These are phyloP conservation scores for Eremophila alpestris DNA, from an alignment of 2,797 vertebrate genomes.

Conservation along the genomic window DNA sequence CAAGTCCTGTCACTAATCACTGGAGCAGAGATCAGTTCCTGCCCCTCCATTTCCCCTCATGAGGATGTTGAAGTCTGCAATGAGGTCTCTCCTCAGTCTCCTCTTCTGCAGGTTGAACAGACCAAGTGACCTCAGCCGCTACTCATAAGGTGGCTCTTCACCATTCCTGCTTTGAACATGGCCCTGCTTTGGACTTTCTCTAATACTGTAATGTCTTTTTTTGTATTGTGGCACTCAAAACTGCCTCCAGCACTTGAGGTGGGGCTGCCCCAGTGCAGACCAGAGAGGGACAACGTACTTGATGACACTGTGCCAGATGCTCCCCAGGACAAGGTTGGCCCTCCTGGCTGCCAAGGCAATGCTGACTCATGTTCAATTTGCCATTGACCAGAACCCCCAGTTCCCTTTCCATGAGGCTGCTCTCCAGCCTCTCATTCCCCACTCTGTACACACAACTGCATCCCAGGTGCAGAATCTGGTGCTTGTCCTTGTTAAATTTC, in stretches of 20 bases:
- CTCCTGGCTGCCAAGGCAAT: background rate
- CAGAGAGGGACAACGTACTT: rapidly evolving
- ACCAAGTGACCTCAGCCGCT: background rate
- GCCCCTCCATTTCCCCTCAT: background rate
- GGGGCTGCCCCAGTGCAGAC: rapidly evolving
- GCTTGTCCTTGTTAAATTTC: background rate
- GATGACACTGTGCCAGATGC: background rate
- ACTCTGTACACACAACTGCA: background rate
- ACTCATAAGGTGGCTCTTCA: background rate
- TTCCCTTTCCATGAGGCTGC: background rate
- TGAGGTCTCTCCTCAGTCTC: background rate
- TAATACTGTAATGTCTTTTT: background rate
- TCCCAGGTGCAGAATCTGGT: background rate
- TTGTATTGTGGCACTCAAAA: background rate
- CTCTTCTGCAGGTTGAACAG: background rate
- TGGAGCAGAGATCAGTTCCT: background rate
- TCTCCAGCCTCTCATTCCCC: background rate
- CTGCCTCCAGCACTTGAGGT: rapidly evolving
- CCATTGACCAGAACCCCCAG: rapidly evolving
- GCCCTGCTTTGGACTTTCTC: background rate
- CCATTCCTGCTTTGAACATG: rapidly evolving
- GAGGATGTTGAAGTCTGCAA: background rate
- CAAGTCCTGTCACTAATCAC: background rate
- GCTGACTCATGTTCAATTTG: background rate
- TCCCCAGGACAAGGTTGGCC: rapidly evolving